These are phyloP conservation scores for Myrmophylax atrothorax DNA, from an alignment of 2,113 vertebrate species.

Conservation along the genomic window DNA sequence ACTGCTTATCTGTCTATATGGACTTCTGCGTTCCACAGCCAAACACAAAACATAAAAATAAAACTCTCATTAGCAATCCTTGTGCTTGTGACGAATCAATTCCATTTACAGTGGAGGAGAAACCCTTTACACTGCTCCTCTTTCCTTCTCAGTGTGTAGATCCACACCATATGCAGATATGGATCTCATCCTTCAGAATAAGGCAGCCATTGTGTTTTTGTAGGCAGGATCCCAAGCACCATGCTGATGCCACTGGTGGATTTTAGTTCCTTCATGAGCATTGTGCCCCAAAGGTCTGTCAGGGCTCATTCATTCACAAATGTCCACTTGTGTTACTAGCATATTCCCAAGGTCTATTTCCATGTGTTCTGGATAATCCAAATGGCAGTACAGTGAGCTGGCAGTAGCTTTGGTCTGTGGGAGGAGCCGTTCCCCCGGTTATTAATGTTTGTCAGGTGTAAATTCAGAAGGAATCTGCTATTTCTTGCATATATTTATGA, in stretches of 20 bases:
- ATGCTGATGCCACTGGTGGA: not conserved
- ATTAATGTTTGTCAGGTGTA: not conserved
- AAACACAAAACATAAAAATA: not conserved
- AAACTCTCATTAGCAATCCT: not conserved
- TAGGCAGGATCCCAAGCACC: not conserved
- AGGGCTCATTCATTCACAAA: not conserved
- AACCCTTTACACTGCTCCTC: not conserved
- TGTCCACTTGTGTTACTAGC: not conserved
- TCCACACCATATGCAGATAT: not conserved
- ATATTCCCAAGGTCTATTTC: not conserved
- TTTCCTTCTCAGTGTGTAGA: not conserved
- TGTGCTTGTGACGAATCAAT: not conserved
- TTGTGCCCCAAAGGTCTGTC: not conserved
- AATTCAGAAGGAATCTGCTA: not conserved
- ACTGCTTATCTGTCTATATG: not conserved
- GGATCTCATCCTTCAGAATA: not conserved
- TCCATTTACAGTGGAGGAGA: not conserved
- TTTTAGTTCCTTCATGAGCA: fast-evolving
- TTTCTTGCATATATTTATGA: not conserved
- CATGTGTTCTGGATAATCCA: not conserved
- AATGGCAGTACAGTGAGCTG: not conserved
- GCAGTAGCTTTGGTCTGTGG: not conserved
- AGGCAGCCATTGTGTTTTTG: not conserved
- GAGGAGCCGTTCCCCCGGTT: not conserved
- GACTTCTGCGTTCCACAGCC: not conserved